phyloP scores from a whole-genome alignment of 2,888 invertebrate genomes.

The Clepsis dumicolana region DNA sequence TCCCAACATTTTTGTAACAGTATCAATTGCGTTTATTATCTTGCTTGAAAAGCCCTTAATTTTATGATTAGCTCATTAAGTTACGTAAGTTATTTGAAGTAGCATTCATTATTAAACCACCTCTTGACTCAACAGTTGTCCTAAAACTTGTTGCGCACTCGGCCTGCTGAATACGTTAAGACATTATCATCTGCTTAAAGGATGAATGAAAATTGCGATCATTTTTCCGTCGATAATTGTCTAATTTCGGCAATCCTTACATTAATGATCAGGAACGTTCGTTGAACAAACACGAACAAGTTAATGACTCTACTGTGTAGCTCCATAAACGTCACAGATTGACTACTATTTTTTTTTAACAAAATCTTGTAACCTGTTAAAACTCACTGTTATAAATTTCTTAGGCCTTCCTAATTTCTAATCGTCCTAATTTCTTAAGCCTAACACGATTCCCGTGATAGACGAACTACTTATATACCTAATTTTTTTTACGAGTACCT shows the following conservation, averaged over 20 bases:
- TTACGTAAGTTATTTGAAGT: constrained; percentile 7
- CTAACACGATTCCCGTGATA: too few species aligned
- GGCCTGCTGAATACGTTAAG: constrained; percentile 70
- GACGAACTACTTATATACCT: too few species aligned
- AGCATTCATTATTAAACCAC: constrained; percentile 27
- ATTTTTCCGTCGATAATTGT: constrained; percentile 16
- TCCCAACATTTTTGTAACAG: not conserved
- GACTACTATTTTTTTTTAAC: too few species aligned
- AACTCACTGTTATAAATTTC: too few species aligned
- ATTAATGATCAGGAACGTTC: not conserved
- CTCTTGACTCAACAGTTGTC: constrained; percentile 77
- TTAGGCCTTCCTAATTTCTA: too few species aligned
- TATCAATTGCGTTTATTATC: not conserved
- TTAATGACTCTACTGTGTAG: not conserved
- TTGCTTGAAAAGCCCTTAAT: not conserved
- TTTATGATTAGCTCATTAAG: constrained; percentile 1
- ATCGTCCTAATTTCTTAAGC: too few species aligned
- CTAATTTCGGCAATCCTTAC: constrained; percentile 5
- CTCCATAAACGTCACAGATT: too few species aligned
- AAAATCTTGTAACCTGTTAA: too few species aligned
- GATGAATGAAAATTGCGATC: constrained; percentile 43
- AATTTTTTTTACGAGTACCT: too few species aligned
- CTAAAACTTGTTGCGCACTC: constrained; percentile 80
- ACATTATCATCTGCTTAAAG: constrained; percentile 54
- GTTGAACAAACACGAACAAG: not conserved